phyloP scores from a whole-genome alignment of 35 echinoderm and acorn worm species.

The Apostichopus japonicus region DNA sequence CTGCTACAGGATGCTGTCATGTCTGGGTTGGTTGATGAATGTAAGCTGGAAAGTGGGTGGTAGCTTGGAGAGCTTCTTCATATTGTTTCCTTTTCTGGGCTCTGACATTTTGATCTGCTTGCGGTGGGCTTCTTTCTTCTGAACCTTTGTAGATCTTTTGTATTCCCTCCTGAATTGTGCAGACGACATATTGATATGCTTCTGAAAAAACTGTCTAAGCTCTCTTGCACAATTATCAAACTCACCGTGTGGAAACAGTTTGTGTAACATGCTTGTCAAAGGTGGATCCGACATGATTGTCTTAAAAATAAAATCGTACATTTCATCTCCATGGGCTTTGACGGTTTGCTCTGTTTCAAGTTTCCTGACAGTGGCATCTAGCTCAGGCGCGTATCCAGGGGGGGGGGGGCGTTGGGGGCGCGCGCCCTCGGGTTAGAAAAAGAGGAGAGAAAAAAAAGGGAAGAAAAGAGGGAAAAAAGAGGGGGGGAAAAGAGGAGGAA shows the following conservation, averaged over 20 bases:
- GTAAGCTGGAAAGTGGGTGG: background rate
- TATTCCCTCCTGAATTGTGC: too few relatives aligned
- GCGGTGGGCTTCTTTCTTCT: background rate
- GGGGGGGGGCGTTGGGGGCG: too few relatives aligned
- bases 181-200: constrained; percentile 1
- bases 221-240: background rate
- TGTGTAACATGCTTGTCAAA: background rate
- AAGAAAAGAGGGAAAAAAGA: too few relatives aligned
- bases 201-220: background rate
- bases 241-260: constrained; percentile 13
- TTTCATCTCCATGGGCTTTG: background rate
- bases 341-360: constrained; percentile 9
- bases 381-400: too few relatives aligned
- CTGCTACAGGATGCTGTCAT: too few relatives aligned
- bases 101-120: background rate
- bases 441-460: too few relatives aligned
- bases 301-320: constrained; percentile 2
- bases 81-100: background rate
- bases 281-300: background rate
- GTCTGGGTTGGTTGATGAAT: too few relatives aligned
- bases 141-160: background rate
- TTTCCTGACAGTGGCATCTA: constrained; percentile 25
- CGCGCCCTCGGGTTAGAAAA: too few relatives aligned
- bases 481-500: too few relatives aligned
- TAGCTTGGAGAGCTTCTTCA: background rate